Conservation (phyloP, 1,140 invertebrate genomes). For the Phocides pigmalion region DNA sequence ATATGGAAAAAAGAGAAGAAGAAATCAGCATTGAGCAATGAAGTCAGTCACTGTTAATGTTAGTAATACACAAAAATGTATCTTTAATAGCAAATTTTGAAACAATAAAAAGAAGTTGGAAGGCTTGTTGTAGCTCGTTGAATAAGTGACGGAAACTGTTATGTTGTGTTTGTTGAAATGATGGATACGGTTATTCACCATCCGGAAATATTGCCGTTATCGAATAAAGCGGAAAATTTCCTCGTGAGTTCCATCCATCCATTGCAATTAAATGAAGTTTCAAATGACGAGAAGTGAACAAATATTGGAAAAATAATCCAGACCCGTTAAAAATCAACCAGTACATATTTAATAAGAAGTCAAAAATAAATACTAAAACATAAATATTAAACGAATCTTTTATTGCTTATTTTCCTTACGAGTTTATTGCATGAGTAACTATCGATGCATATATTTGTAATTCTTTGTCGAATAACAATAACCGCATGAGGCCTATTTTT, state of each 20-base stretch:
- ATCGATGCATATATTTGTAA: slow-evolving; percentile 14
- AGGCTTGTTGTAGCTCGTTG: background rate
- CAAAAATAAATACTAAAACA: background rate
- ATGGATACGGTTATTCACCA: slow-evolving; percentile 22
- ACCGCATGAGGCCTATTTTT: slow-evolving; percentile 64
- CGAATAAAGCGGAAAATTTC: slow-evolving; percentile 13
- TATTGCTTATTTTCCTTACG: background rate
- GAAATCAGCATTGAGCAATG: too few species aligned
- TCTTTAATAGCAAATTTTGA: background rate
- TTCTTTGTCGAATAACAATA: slow-evolving; percentile 37
- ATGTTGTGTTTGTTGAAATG: slow-evolving; percentile 14
- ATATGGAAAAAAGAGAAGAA: too few species aligned
- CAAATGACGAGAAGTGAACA: too few species aligned
- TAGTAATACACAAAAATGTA: too few species aligned
- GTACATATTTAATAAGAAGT: too few species aligned
- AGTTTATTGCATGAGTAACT: slow-evolving; percentile 8
- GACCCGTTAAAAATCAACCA: too few species aligned
- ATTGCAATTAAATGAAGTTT: background rate
- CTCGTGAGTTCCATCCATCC: background rate
- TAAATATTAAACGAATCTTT: background rate
- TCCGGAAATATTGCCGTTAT: slow-evolving; percentile 13
- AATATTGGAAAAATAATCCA: too few species aligned
- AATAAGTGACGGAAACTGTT: slow-evolving; percentile 20
- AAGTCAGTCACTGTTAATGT: too few species aligned
- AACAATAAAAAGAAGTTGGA: background rate